A percentile compares a stretch with the other conserved stretches of the same genome.
Conservation (phyloP, 2,888 invertebrate genomes). For the Rhorus exstirpatorius region DNA sequence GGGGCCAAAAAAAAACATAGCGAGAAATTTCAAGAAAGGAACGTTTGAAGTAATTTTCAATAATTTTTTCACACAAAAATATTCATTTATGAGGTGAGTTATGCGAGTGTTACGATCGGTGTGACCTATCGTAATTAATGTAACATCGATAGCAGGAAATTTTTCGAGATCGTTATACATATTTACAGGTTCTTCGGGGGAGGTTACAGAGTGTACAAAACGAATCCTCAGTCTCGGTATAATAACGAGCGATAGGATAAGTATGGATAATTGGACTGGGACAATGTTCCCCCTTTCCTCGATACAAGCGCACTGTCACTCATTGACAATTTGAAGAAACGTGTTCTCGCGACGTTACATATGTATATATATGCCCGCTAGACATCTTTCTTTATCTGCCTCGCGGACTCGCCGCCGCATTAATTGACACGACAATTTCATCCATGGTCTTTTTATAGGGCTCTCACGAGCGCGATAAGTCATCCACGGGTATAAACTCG, state of each 20-base stretch:
- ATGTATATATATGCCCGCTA: background rate
- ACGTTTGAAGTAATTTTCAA: too few relatives aligned
- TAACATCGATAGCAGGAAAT: too few relatives aligned
- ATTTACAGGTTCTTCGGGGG: too few relatives aligned
- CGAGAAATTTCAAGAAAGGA: too few relatives aligned
- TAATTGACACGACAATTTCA: slow-evolving; percentile 48
- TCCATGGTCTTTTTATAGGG: background rate
- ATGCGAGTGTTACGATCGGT: too few relatives aligned
- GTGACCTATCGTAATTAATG: too few relatives aligned
- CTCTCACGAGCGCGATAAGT: slow-evolving; percentile 2
- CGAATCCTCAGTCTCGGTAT: background rate
- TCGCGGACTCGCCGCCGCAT: slow-evolving; percentile 4
- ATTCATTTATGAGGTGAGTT: too few relatives aligned
- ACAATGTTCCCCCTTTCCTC: slow-evolving; percentile 6
- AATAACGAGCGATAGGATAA: slow-evolving; percentile 4
- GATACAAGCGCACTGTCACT: background rate
- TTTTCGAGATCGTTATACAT: too few relatives aligned
- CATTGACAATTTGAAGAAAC: slow-evolving; percentile 17
- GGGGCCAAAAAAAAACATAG: too few relatives aligned
- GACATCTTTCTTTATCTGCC: slow-evolving; percentile 34
- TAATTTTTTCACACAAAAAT: too few relatives aligned
- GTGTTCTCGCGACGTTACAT: slow-evolving; percentile 13
- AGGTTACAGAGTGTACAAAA: too few relatives aligned
- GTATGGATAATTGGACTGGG: slow-evolving; percentile 23
- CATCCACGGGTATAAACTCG: slow-evolving; percentile 25